Evolutionary conservation across 2,113 vertebrate species (phyloP).

Genomic region (Shinisaurus crocodilurus): DNA sequence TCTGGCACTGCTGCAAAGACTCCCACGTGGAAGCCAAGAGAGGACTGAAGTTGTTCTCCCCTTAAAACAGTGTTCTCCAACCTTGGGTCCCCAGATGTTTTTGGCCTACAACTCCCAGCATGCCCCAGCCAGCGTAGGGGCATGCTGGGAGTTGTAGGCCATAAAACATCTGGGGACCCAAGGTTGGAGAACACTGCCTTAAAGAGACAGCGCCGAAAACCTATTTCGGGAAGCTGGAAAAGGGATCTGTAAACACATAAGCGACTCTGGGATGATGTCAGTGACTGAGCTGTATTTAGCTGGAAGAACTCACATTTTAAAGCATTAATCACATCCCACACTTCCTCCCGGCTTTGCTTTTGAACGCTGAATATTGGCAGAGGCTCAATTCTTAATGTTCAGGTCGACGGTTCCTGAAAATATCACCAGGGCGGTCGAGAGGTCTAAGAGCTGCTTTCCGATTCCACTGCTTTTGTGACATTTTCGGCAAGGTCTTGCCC

Average conservation of each 20-base stretch:
- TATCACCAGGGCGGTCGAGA: neutral
- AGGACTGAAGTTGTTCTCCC: neutral
- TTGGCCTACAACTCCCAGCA: no score
- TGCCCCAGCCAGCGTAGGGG: no score
- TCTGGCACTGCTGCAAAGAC: neutral
- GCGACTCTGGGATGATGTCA: neutral
- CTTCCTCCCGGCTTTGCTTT: neutral
- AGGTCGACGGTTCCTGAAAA: neutral
- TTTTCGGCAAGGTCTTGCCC: neutral
- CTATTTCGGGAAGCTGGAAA: conserved; percentile 15
- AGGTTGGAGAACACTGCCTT: no score
- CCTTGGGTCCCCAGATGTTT: no score
- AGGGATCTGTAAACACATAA: neutral
- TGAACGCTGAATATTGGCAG: neutral
- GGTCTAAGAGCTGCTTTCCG: neutral
- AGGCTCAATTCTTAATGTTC: neutral
- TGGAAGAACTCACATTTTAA: neutral
- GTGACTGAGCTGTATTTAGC: neutral
- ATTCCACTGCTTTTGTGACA: neutral
- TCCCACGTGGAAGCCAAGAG: neutral
- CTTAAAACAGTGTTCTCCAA: no score
- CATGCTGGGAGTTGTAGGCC: no score
- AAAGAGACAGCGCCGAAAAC: neutral
- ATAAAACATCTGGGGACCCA: no score
- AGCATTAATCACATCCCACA: neutral